These are phyloP conservation scores for Dryocosmus kuriphilus DNA, from an alignment of 2,888 invertebrate genomes.

Conservation along the genomic window DNA sequence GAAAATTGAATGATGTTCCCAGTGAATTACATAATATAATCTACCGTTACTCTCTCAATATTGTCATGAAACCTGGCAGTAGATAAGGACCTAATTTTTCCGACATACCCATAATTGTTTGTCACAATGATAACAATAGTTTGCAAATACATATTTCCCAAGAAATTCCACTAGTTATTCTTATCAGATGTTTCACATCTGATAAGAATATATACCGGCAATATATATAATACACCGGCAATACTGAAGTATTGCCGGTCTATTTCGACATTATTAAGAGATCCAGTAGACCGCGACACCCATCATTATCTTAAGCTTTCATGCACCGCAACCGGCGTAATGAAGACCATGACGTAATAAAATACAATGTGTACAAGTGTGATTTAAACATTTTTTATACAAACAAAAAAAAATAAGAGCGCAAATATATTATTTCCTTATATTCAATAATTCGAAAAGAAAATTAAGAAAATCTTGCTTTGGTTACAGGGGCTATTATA, in stretches of 20 bases:
- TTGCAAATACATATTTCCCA: background rate
- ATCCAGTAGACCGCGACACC: slow-evolving; percentile 45
- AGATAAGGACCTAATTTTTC: slow-evolving; percentile 14
- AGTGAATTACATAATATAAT: slow-evolving; percentile 20
- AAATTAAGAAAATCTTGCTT: too few relatives aligned
- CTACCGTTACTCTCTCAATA: slow-evolving; percentile 17
- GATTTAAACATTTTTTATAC: background rate
- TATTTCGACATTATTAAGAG: slow-evolving; percentile 44
- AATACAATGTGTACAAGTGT: background rate
- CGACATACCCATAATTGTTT: slow-evolving; percentile 10
- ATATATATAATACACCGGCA: too few relatives aligned
- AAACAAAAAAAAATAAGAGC: too few relatives aligned
- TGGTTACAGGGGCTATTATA: too few relatives aligned
- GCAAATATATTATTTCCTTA: too few relatives aligned
- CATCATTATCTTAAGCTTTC: slow-evolving; percentile 42
- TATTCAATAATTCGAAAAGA: too few relatives aligned
- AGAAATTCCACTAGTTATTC: slow-evolving; percentile 38
- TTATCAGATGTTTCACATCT: slow-evolving; percentile 47
- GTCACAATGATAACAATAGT: slow-evolving; percentile 13
- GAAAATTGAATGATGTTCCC: slow-evolving; percentile 19
- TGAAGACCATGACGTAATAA: background rate
- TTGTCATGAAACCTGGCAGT: background rate
- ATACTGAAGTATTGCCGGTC: background rate
- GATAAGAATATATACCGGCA: too few relatives aligned
- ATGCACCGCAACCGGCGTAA: background rate